Conservation (phyloP, 2,113 vertebrate genomes). For the Sinosuthora webbiana region DNA sequence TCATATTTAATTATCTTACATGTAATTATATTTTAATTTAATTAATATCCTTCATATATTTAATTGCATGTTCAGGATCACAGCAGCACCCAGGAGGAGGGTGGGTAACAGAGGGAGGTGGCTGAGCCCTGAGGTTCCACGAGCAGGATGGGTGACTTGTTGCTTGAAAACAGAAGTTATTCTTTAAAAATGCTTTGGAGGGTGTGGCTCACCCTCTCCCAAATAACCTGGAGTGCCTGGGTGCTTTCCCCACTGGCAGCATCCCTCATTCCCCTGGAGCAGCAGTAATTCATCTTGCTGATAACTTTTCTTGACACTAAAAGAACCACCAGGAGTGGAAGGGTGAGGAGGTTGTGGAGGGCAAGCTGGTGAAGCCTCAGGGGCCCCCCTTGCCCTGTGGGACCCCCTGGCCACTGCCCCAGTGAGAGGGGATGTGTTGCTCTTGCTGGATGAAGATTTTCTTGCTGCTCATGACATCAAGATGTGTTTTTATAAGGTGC, state of each 20-base stretch:
- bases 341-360: not conserved
- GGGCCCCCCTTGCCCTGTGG: not conserved
- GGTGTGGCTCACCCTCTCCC: not conserved
- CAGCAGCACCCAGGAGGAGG: slow-evolving; percentile 28
- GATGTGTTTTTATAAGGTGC: not conserved
- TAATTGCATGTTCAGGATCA: slow-evolving; percentile 38
- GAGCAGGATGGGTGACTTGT: accelerated
- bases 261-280: not conserved
- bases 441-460: not conserved
- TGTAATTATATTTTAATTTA: not conserved
- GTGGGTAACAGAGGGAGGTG: not conserved
- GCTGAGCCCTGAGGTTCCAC: not conserved
- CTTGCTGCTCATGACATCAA: not conserved
- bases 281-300: not conserved
- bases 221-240: not conserved
- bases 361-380: not conserved
- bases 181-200: not conserved
- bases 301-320: not conserved
- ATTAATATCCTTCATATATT: not conserved
- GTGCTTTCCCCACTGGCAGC: not conserved
- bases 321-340: not conserved
- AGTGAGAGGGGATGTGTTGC: not conserved
- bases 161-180: slow-evolving; percentile 10
- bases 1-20: not conserved
- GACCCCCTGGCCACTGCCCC: not conserved